Conservation (phyloP, 2,113 vertebrate genomes). For the Eublepharis macularius region DNA sequence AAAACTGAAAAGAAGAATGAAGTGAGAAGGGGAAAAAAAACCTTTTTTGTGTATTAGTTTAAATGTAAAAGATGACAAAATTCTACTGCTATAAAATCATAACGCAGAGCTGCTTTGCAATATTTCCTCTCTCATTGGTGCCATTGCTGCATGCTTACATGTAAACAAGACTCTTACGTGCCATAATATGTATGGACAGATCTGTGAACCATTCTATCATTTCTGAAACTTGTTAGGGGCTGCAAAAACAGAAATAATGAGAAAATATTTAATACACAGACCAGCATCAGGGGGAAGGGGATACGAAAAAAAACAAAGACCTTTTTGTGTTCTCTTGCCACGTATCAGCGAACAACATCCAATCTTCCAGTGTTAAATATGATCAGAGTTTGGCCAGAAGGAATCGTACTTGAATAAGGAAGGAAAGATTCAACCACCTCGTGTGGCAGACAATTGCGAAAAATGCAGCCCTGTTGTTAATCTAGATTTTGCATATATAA, state of each 20-base stretch:
- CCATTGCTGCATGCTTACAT: not conserved
- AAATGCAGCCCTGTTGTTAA: not conserved
- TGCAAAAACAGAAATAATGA: conserved; percentile 70
- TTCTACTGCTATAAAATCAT: not conserved
- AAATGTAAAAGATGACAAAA: not conserved
- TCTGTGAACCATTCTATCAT: conserved; percentile 58
- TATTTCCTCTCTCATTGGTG: not conserved
- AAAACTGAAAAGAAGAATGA: not conserved
- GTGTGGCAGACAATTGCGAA: not conserved
- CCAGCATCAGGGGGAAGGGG: conserved; percentile 37
- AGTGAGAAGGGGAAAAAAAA: not conserved
- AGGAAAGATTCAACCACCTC: not conserved
- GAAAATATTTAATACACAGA: conserved; percentile 70
- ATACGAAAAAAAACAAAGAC: conserved; percentile 46
- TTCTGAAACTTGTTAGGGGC: conserved; percentile 71
- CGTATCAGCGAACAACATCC: conserved; percentile 63
- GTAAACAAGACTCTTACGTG: conserved; percentile 32
- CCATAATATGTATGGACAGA: conserved; percentile 25
- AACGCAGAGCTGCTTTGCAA: conserved; percentile 9
- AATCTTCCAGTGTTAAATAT: conserved; percentile 44
- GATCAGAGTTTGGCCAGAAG: conserved; percentile 53
- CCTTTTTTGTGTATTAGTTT: not conserved
- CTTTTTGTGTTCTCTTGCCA: conserved; percentile 61
- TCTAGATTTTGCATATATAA: not conserved
- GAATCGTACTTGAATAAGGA: not conserved